Evolutionary conservation across 2,888 invertebrate species (phyloP).

Genomic region (Lepidocyrtinus sp.): DNA sequence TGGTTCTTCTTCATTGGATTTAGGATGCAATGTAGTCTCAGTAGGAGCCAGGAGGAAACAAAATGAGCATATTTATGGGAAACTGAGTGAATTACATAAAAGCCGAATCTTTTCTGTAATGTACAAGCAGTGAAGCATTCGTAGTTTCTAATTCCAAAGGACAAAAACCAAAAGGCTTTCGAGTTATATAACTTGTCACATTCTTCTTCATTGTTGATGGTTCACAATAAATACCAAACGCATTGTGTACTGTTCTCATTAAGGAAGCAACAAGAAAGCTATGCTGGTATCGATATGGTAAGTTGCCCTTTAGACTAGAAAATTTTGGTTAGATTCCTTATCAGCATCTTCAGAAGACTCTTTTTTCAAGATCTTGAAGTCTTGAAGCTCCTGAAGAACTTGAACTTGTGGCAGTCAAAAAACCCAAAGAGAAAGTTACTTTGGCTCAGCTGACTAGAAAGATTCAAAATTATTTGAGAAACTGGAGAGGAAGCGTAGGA

Average conservation of each 20-base stretch:
- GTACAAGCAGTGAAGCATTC: no score
- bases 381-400: no score
- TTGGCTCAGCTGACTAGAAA: constrained; percentile 33
- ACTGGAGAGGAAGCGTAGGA: constrained; percentile 24
- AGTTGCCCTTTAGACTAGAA: no score
- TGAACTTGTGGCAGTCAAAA: constrained; percentile 37
- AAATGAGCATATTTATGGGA: constrained; percentile 25
- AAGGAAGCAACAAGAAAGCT: no score
- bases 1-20: no score
- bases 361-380: no score
- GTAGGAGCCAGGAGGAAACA: neutral
- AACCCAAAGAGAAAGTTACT: neutral
- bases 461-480: constrained; percentile 40
- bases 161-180: constrained; percentile 12
- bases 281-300: no score
- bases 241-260: constrained; percentile 20
- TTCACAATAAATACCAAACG: no score
- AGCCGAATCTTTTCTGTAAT: no score
- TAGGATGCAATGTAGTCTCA: neutral
- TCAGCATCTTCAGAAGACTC: no score
- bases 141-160: neutral
- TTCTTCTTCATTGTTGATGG: constrained; percentile 52
- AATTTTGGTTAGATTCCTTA: no score
- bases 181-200: constrained; percentile 48
- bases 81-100: neutral